A percentile compares a stretch with the other conserved stretches of the same genome.
Evolutionary conservation across 2,797 vertebrate genomes (phyloP).

Genomic region (Phrynocephalus vlangalii): DNA sequence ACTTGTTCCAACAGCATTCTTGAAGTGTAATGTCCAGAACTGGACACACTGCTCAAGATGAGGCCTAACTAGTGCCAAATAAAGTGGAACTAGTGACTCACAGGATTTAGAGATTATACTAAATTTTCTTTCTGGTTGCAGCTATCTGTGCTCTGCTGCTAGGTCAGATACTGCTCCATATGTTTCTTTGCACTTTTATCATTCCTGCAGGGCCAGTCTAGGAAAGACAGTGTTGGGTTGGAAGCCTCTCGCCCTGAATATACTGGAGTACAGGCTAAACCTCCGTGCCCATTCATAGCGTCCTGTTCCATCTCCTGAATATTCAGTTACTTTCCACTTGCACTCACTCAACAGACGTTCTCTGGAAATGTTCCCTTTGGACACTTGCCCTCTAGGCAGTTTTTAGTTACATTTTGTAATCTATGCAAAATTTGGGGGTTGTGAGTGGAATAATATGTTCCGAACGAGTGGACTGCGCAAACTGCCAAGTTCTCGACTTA

Average conservation of each 20-base stretch:
- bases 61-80: too few species aligned
- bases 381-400: background rate
- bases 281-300: background rate
- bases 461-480: background rate
- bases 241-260: background rate
- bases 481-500: background rate
- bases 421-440: background rate
- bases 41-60: too few species aligned
- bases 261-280: background rate
- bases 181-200: too few species aligned
- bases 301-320: background rate
- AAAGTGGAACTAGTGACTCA: too few species aligned
- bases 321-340: background rate
- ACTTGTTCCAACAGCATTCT: too few species aligned
- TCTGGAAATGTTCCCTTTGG: background rate
- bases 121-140: background rate
- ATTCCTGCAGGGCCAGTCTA: too few species aligned
- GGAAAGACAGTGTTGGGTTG: too few species aligned
- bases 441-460: background rate
- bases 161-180: background rate
- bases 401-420: background rate
- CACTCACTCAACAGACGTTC: background rate
- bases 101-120: too few species aligned
- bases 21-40: too few species aligned
- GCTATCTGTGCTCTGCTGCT: background rate